Conservation (phyloP, 1,140 invertebrate genomes). For the Drosophila burlai region DNA sequence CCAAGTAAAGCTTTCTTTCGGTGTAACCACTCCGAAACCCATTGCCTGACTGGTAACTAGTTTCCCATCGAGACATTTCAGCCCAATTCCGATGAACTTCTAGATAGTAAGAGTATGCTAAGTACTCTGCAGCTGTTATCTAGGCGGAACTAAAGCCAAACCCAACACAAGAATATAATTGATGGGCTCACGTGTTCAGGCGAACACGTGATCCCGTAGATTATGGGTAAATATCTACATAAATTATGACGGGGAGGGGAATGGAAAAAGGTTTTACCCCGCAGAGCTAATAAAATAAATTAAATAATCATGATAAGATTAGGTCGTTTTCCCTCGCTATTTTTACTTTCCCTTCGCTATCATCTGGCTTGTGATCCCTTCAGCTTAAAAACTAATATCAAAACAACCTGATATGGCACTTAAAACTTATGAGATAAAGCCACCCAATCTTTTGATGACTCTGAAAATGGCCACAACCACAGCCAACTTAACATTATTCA, state of each 20-base stretch:
- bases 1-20: background rate
- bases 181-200: slow-evolving; percentile 32
- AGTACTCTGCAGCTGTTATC: slow-evolving; percentile 41
- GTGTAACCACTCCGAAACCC: slow-evolving; percentile 1
- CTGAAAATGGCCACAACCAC: slow-evolving; percentile 24
- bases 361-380: slow-evolving; percentile 16
- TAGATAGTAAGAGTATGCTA: slow-evolving; percentile 24
- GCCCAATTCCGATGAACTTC: slow-evolving; percentile 30
- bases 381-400: slow-evolving; percentile 21
- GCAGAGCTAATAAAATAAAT: slow-evolving; percentile 4
- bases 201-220: slow-evolving; percentile 23
- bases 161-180: slow-evolving; percentile 38
- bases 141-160: slow-evolving; percentile 29
- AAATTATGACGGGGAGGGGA: slow-evolving; percentile 2
- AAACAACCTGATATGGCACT: slow-evolving; percentile 30
- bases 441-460: slow-evolving; percentile 22
- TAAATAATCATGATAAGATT: slow-evolving; percentile 12
- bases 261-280: background rate
- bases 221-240: slow-evolving; percentile 17
- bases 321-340: background rate
- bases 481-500: slow-evolving; percentile 42
- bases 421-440: slow-evolving; percentile 42
- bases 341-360: slow-evolving; percentile 29
- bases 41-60: slow-evolving; percentile 20
- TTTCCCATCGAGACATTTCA: slow-evolving; percentile 16